Base-by-base conservation (phyloP, 2,888 invertebrate genomes). In the Hemaris fuciformis region DNA sequence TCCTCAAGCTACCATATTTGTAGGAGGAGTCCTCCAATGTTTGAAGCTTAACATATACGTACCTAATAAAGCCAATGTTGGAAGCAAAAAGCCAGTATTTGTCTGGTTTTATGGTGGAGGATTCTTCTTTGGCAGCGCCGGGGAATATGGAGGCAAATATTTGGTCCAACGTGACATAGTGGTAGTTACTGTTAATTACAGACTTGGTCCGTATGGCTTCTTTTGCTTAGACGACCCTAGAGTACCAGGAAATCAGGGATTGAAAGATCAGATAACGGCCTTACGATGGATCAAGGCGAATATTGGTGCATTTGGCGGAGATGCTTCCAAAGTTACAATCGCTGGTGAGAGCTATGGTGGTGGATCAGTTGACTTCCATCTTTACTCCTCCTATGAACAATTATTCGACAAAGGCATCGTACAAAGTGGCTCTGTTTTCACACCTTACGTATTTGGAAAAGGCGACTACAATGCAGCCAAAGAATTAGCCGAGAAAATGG, bases 21-120 rank as follows among this genome's bases (percentile, higher is more conserved):
- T 67, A 8, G 74, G 73, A 1, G 80, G 80, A 1, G 65, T 25
- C 18, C 57, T 86, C 75, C 79, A 77, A 67, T 83, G 81, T 62
- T 72, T 81, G 0, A 70, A 68, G 3, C 69, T 81, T 3, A 81
- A 83, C 63, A 79, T 83, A 3, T 80, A 73, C 61, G 78, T 80
- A 7, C 81, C 83, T n/a, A 70, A 76, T 5, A 64, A 61, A 3
- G 73, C 74, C 8, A 73, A 62, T 1, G 34, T 56, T 7, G 65
- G 42, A 13, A 68, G 71, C 15, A 66, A 61, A n/a, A 62, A 84
- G 0, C 85, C 90, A 23, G 79, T 89, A 1, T 68, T 88, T 1
- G 83, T 89, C 1, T 89, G 85, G 85, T 84, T 89, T 62, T 73
- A 87, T 20, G 89, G 90, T n/a, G 90, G 89, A 3, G 83, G 81